A percentile compares a stretch with the other conserved stretches of the same genome.
Conservation (phyloP, 92 coral and sea anemone genomes). For the Bergia puertoricense region DNA sequence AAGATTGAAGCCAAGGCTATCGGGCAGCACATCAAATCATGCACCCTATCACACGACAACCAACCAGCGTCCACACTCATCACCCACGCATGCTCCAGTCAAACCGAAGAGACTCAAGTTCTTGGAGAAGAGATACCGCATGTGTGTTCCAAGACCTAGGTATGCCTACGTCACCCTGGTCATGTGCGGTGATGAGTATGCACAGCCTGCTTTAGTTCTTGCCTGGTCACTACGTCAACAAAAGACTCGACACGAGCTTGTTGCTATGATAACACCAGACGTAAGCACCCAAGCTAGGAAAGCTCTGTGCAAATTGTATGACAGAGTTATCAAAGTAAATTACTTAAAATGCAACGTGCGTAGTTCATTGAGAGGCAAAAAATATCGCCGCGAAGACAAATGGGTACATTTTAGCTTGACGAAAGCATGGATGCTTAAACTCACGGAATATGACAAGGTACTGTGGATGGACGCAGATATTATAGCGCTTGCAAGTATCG, state of each 20-base stretch:
- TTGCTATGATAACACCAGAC: conserved; percentile 91
- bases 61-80: neutral
- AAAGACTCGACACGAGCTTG: conserved; percentile 73
- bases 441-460: conserved; percentile 77
- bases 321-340: conserved; percentile 72
- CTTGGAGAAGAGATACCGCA: conserved; percentile 61
- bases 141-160: conserved; percentile 75
- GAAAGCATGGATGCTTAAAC: conserved; percentile 78
- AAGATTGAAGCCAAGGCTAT: neutral
- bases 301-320: conserved; percentile 73
- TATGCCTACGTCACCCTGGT: conserved; percentile 84
- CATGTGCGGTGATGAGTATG: conserved; percentile 89
- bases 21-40: neutral
- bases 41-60: neutral
- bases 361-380: conserved; percentile 75
- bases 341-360: conserved; percentile 65
- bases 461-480: conserved; percentile 86
- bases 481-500: conserved; percentile 72
- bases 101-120: conserved; percentile 52
- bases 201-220: conserved; percentile 73
- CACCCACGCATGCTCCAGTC: conserved; percentile 10
- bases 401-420: conserved; percentile 85
- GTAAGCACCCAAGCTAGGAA: conserved; percentile 70
- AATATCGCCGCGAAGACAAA: conserved; percentile 65
- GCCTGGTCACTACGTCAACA: conserved; percentile 94